Evolutionary conservation across 2,888 invertebrate genomes (phyloP).

Genomic region (Amitus sp.): DNA sequence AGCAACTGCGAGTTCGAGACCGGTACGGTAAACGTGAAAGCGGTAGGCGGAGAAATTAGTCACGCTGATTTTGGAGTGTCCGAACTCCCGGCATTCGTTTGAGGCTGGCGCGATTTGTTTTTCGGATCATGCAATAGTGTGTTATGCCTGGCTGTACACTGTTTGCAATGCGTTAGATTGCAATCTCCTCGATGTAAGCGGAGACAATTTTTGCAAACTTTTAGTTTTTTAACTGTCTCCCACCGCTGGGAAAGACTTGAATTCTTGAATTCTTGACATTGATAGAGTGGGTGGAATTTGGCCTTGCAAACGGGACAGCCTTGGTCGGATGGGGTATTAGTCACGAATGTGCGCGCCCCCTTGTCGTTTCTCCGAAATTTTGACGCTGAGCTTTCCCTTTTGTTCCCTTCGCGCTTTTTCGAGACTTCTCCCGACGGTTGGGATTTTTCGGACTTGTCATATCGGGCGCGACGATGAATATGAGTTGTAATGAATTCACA

Average conservation of each 20-base stretch:
- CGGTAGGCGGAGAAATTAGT: too few species aligned
- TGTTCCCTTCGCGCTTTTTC: not conserved
- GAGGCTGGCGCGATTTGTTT: too few species aligned
- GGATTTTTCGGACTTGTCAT: too few species aligned
- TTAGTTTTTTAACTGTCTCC: not conserved
- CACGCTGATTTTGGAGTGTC: too few species aligned
- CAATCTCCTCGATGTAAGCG: not conserved
- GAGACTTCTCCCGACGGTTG: not conserved
- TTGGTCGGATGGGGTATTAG: not conserved
- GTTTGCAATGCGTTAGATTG: too few species aligned
- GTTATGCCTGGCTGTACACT: too few species aligned
- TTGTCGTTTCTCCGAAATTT: not conserved
- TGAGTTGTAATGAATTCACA: too few species aligned
- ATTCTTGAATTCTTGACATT: not conserved
- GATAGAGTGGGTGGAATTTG: not conserved
- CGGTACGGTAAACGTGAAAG: too few species aligned
- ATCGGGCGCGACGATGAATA: too few species aligned
- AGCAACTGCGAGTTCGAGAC: not conserved
- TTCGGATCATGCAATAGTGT: too few species aligned
- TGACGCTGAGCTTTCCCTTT: not conserved
- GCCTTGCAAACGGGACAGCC: not conserved
- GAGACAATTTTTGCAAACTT: not conserved
- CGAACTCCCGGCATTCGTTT: not conserved
- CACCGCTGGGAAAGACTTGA: not conserved
- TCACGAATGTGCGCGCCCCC: slow-evolving; percentile 9